Percentiles rank a stretch among this genome's conserved stretches.
These are phyloP conservation scores for Lepidothrix coronata DNA, from an alignment of 2,113 vertebrate genomes.

Conservation along the genomic window DNA sequence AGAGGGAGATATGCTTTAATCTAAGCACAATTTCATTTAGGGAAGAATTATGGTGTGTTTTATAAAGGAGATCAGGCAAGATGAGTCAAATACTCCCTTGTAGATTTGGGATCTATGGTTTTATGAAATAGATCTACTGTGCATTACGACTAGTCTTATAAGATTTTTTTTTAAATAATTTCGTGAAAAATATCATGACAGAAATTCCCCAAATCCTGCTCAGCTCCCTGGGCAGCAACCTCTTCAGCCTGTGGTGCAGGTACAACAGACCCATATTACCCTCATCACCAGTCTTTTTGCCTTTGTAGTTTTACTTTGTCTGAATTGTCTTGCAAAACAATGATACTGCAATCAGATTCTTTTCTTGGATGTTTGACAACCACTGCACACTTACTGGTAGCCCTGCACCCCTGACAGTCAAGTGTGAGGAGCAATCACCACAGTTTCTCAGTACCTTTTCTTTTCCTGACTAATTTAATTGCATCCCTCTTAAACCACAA, in stretches of 20 bases:
- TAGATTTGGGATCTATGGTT: neutral
- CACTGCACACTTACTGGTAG: neutral
- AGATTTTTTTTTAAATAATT: neutral
- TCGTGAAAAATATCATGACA: neutral
- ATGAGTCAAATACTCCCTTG: neutral
- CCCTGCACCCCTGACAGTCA: neutral
- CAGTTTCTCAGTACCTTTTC: neutral
- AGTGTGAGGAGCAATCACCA: neutral
- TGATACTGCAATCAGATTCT: neutral
- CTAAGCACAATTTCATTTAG: neutral
- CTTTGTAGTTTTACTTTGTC: neutral
- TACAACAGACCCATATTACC: neutral
- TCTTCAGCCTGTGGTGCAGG: neutral
- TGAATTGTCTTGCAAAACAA: neutral
- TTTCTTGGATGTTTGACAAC: neutral
- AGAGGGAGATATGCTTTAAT: neutral
- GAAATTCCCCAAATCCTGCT: neutral
- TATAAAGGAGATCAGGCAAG: neutral
- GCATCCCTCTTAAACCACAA: neutral
- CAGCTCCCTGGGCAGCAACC: neutral
- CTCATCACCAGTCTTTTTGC: neutral
- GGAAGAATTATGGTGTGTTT: neutral
- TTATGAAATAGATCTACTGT: neutral
- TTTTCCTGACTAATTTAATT: neutral
- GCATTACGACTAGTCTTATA: neutral